These are phyloP conservation scores for Zalophus californianus DNA, from an alignment of 2,797 vertebrate genomes.

Conservation along the genomic window DNA sequence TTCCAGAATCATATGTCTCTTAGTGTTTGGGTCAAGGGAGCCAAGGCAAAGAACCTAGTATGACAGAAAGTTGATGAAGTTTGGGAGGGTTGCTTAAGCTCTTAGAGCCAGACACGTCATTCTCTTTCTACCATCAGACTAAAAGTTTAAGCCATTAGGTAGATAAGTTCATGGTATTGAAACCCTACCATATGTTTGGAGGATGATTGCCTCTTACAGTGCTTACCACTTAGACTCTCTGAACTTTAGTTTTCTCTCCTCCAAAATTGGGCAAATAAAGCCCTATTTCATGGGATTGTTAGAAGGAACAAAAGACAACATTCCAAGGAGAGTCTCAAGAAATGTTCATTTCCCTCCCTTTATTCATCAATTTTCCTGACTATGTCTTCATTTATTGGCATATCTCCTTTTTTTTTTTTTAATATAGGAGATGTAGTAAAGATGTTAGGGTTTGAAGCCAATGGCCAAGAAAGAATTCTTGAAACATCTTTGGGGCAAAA, in stretches of 20 bases:
- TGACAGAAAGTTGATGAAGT: background rate
- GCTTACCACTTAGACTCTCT: background rate
- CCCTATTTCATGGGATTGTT: background rate
- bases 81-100: background rate
- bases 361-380: background rate
- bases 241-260: background rate
- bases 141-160: background rate
- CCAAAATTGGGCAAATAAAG: background rate
- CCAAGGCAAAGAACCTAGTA: background rate
- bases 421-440: no score
- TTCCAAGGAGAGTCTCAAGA: background rate
- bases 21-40: background rate
- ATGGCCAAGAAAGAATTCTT: no score
- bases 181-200: background rate
- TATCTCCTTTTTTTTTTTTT: background rate
- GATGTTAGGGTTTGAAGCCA: no score
- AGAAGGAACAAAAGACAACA: background rate
- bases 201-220: background rate
- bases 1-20: background rate
- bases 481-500: no score
- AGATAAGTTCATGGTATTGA: background rate
- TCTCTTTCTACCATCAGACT: background rate
- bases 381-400: background rate
- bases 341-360: background rate
- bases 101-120: background rate